Evolutionary conservation across 2,797 vertebrate genomes (phyloP).

Genomic region (Bucorvus abyssinicus): DNA sequence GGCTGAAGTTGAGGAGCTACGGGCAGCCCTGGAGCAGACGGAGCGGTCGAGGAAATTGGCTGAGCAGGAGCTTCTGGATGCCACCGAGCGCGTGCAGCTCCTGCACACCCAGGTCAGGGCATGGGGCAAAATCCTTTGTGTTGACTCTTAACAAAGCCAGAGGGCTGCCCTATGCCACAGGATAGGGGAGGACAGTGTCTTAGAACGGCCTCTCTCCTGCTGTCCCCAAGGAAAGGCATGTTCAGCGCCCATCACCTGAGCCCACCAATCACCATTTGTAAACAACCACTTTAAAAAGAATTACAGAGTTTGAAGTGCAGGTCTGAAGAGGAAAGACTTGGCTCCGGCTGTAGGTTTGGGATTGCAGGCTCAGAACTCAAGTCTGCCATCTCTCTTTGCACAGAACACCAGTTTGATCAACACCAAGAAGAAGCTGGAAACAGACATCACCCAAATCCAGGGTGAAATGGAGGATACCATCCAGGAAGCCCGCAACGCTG

Average conservation of each 20-base stretch:
- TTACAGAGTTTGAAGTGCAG: neutral
- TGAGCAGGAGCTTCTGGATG: constrained; percentile 79
- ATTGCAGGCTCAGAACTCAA: neutral
- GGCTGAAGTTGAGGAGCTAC: constrained; percentile 76
- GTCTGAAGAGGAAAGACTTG: neutral
- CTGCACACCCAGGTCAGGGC: constrained; percentile 77
- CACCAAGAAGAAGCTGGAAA: constrained; percentile 48
- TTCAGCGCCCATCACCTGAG: neutral
- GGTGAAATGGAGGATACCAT: neutral
- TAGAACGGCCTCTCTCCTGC: neutral
- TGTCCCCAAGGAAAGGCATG: neutral
- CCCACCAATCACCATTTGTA: neutral
- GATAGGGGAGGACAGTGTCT: too few relatives aligned
- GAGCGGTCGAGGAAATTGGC: constrained; percentile 76
- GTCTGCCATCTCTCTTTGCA: neutral
- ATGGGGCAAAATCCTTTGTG: neutral
- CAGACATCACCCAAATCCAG: neutral
- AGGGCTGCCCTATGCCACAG: neutral
- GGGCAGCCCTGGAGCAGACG: constrained; percentile 76
- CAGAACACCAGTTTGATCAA: constrained; percentile 80
- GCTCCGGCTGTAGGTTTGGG: neutral
- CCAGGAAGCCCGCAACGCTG: constrained; percentile 85
- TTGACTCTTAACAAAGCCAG: neutral
- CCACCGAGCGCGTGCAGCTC: constrained; percentile 74
- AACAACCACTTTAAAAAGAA: neutral